Conservation (phyloP, 2,797 vertebrate species). For the Phoxinus dragarum region DNA sequence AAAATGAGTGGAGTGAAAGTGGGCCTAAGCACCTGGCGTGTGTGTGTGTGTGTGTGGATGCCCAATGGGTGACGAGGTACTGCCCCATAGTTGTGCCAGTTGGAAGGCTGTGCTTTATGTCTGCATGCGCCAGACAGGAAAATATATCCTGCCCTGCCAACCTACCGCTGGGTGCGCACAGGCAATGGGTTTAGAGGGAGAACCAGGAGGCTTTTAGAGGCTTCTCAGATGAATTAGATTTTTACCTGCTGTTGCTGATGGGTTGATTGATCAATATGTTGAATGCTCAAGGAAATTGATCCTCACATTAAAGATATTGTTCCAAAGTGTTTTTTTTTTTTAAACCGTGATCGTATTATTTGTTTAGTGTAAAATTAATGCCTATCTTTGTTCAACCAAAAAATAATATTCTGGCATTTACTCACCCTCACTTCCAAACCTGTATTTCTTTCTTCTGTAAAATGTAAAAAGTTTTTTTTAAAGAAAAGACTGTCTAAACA, state of each 20-base stretch:
- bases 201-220: conserved; percentile 9
- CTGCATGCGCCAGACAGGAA: conserved; percentile 51
- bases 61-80: conserved; percentile 18
- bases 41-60: conserved; percentile 35
- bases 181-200: conserved; percentile 2
- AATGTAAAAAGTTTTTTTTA: neutral
- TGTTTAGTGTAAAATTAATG: neutral
- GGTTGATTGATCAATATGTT: neutral
- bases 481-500: neutral
- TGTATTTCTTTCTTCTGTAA: neutral
- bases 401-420: neutral
- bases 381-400: neutral
- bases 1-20: conserved; percentile 76
- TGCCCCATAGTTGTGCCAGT: conserved; percentile 53
- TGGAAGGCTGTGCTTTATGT: conserved; percentile 32
- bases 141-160: conserved; percentile 48
- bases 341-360: neutral
- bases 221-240: conserved; percentile 1
- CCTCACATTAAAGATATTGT: neutral
- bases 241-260: conserved; percentile 24
- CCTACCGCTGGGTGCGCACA: conserved; percentile 46
- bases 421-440: neutral
- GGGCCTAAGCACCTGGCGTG: conserved; percentile 70
- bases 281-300: neutral
- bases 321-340: neutral